These are phyloP conservation scores for Poicephalus meyeri DNA, from an alignment of 2,113 vertebrate species.

Conservation along the genomic window DNA sequence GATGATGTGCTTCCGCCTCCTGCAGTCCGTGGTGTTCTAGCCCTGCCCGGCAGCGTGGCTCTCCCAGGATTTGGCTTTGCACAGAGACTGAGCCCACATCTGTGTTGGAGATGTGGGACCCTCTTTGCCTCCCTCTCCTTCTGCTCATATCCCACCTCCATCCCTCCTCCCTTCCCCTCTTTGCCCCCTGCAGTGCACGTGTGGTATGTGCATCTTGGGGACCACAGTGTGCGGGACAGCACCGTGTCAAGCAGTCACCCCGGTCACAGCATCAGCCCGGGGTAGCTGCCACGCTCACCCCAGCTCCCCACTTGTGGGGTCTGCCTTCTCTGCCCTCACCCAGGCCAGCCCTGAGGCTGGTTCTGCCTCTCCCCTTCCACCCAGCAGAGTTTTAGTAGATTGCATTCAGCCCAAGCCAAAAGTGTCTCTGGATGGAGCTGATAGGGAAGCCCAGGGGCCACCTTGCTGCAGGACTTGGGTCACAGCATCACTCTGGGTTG, in stretches of 20 bases:
- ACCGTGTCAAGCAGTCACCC: not conserved
- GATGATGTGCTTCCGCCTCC: slow-evolving; percentile 95
- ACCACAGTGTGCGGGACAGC: not conserved
- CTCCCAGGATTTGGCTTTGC: slow-evolving; percentile 15
- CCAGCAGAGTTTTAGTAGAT: not conserved
- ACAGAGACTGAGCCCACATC: not conserved
- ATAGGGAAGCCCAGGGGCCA: not conserved
- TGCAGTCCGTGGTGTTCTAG: slow-evolving; percentile 91
- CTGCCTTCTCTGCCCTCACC: not conserved
- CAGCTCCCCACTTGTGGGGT: not conserved
- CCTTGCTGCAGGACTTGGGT: not conserved
- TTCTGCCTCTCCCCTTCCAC: not conserved
- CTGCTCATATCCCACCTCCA: not conserved
- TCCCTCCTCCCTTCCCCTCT: not conserved
- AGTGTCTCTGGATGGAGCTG: not conserved
- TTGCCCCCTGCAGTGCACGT: not conserved
- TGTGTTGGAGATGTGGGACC: not conserved
- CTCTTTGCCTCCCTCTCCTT: not conserved
- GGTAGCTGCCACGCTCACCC: not conserved
- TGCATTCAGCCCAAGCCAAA: not conserved
- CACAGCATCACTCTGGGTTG: accelerated
- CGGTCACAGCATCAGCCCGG: not conserved
- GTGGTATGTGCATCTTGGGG: not conserved
- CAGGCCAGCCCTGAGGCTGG: not conserved
- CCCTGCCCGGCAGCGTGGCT: not conserved